Conservation (phyloP, 2,797 vertebrate genomes). For the Lutjanus campechanus region DNA sequence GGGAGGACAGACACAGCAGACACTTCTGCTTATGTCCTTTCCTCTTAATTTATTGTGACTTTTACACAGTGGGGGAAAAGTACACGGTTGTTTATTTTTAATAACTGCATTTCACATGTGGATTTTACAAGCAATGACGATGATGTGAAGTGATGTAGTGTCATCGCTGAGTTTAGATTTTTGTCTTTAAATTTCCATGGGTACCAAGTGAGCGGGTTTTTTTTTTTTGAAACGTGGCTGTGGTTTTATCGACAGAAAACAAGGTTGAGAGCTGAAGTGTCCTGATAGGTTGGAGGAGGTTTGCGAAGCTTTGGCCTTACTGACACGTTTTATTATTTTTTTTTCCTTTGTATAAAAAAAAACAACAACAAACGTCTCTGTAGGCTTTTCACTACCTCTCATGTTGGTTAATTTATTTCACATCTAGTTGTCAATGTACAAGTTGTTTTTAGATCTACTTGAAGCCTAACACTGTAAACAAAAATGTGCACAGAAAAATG, state of each 20-base stretch:
- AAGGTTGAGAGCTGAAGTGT: conserved; percentile 57
- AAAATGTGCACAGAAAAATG: conserved; percentile 85
- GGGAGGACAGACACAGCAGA: conserved; percentile 44
- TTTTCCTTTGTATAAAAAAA: conserved; percentile 62
- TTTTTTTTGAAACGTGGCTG: conserved; percentile 56
- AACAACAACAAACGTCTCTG: conserved; percentile 78
- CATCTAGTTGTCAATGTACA: conserved; percentile 86
- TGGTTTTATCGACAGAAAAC: conserved; percentile 49
- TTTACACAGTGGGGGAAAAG: conserved; percentile 50
- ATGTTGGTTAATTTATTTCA: conserved; percentile 94
- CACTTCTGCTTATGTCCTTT: conserved; percentile 51
- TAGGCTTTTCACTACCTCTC: conserved; percentile 97
- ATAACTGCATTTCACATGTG: conserved; percentile 69
- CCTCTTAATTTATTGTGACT: conserved; percentile 75
- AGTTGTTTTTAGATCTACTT: conserved; percentile 89
- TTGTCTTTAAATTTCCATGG: conserved; percentile 62
- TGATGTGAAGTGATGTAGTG: conserved; percentile 67
- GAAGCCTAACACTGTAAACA: conserved; percentile 91
- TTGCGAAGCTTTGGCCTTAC: conserved; percentile 78
- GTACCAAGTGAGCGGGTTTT: conserved; percentile 54
- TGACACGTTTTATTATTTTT: conserved; percentile 62
- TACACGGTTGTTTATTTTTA: conserved; percentile 66
- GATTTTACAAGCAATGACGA: conserved; percentile 76
- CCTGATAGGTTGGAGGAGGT: conserved; percentile 57
- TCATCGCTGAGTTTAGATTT: conserved; percentile 58